phyloP scores from a whole-genome alignment of 2,113 vertebrate genomes.

The Mormoops blainvillei region DNA sequence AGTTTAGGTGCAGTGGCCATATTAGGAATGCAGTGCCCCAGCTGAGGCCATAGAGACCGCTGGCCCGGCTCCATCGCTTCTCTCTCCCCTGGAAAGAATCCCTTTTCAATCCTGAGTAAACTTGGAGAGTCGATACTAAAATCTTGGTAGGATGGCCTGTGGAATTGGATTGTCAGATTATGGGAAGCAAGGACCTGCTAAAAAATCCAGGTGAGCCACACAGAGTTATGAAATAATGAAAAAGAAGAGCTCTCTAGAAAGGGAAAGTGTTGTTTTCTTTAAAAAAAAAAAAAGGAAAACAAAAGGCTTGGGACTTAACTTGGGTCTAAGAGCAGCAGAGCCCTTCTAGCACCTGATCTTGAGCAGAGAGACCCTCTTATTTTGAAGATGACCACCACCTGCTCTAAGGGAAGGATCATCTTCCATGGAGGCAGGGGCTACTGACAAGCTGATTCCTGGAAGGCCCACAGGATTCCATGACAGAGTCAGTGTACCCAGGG shows the following conservation, averaged over 20 bases:
- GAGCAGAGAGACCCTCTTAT: not conserved
- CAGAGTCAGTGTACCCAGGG: not conserved
- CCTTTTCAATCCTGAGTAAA: not conserved
- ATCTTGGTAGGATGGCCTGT: not conserved
- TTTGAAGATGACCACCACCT: not conserved
- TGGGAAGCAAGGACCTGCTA: not conserved
- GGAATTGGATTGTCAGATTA: not conserved
- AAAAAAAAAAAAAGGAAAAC: not conserved
- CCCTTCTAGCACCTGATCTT: not conserved
- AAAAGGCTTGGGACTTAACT: not conserved
- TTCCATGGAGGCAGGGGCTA: not conserved
- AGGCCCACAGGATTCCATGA: not conserved
- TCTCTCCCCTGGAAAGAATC: not conserved
- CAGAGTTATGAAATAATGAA: not conserved
- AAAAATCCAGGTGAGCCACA: not conserved
- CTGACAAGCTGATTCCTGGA: not conserved
- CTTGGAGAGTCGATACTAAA: not conserved
- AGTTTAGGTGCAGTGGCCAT: not conserved
- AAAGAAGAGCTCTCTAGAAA: not conserved
- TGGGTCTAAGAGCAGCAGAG: not conserved
- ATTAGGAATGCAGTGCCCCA: not conserved
- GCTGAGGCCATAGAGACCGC: not conserved
- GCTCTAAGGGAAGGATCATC: not conserved
- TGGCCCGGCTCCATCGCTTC: not conserved
- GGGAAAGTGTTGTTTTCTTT: no score